Base-by-base conservation (phyloP, 2,113 vertebrate genomes). In the Colossoma macropomum region DNA sequence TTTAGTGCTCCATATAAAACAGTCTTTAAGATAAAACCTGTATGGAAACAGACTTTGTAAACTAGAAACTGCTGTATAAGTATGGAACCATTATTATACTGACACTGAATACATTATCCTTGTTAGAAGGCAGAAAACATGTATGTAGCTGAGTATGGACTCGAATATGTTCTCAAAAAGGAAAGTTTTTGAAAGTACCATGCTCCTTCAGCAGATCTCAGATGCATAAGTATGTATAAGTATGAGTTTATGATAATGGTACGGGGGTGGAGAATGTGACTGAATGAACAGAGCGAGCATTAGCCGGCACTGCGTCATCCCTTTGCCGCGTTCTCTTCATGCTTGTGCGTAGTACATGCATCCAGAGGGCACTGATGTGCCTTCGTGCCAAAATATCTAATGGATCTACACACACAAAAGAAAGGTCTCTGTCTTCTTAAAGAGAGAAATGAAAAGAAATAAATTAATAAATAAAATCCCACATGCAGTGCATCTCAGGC, bases 401-500 rank as follows among this genome's bases (percentile, higher is more conserved):
- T 63, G 52, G 68, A 30, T 27, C 69, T 63, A 50, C 19, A 73
- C n/a, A 62, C n/a, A 62, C 23, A 62, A 27, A 27, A 25, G 21
- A 38, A 10, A 38, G 66, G 32, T 9, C 66, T 19, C 16, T 68
- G 65, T 17, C 30, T 38, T 45, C 34, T n/a, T 11, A 13, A 71
- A 25, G 68, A 41, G 34, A 45, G 21, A 17, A 74, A 75, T 48
- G 21, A 30, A 10, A 30, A 54, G 23, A 19, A 25, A 45, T 60
- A 27, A 76, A 59, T 41, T 12, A 54, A 69, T 28, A 32, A 65
- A 73, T n/a, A 32, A 52, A 80, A 48, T 19, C 19, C 50, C 52
- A 66, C 81, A 82, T 82, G 81, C 80, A 76, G n/a, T 28, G 73
- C 63, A 48, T 48, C 73, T 60, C 52, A 28, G 73, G 50, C n/a